phyloP scores from a whole-genome alignment of 2,797 vertebrate genomes.

The Benthosema pterotum region DNA sequence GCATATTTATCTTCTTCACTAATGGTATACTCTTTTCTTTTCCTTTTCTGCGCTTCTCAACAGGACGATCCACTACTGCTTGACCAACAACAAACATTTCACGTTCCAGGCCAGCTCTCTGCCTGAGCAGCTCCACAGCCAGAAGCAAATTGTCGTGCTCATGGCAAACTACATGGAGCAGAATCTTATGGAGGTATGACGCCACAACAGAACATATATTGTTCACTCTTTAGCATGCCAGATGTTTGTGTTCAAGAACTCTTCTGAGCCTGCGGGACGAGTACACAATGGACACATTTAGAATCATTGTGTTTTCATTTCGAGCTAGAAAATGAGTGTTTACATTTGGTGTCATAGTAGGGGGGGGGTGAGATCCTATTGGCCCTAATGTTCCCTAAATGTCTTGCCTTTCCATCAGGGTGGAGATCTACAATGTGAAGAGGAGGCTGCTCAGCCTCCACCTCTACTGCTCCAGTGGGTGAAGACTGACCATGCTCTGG shows the following conservation, averaged over 20 bases:
- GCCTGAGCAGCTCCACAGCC: slow-evolving; percentile 89
- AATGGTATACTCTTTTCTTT: background rate
- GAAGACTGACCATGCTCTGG: slow-evolving; percentile 94
- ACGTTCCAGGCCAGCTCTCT: slow-evolving; percentile 85
- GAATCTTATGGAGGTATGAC: slow-evolving; percentile 93
- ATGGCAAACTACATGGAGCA: slow-evolving; percentile 98
- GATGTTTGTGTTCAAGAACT: no score
- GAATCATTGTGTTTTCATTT: background rate
- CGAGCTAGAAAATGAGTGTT: background rate
- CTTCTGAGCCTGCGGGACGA: no score
- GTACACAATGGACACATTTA: background rate
- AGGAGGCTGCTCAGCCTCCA: slow-evolving; percentile 72
- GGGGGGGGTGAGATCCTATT: background rate
- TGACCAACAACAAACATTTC: slow-evolving; percentile 92
- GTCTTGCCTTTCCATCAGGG: slow-evolving; percentile 76
- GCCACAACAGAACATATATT: background rate
- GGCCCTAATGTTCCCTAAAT: background rate
- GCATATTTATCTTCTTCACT: background rate
- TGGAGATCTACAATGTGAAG: slow-evolving; percentile 86
- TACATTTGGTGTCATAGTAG: background rate
- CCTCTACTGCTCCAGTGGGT: slow-evolving; percentile 95
- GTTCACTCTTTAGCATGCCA: background rate
- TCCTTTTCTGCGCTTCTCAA: slow-evolving; percentile 10
- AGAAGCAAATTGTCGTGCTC: slow-evolving; percentile 91
- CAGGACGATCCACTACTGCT: slow-evolving; percentile 93